Evolutionary conservation across 2,888 invertebrate species (phyloP), one percentile per base, ranked within the genome.

Genomic region (Panorpa germanica): DNA sequence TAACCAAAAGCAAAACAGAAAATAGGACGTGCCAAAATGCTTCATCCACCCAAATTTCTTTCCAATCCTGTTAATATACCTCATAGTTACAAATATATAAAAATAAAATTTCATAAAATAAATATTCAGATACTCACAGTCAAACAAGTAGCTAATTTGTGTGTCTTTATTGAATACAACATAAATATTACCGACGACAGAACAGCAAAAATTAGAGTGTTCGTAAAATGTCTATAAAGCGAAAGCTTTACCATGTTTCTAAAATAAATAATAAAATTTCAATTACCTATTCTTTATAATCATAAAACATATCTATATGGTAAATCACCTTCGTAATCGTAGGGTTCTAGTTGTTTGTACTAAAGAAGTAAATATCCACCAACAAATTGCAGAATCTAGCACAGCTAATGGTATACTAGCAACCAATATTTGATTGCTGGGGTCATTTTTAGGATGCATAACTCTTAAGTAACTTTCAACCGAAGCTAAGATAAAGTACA

Each of bases 21-120:
- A 95, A 93, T 33, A 91, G 60, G 19, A 91, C 66, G 54, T 90
- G 91, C 93, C 93, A 93, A 53, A 83, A 93, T 3, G 86, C 91
- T 39, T 86, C 83, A 49, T 93, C 90, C 44, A 93, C 57, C 93
- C 93, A 95, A 39, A 86, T 63, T 45, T 82, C 76, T 45, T 76
- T 78, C 91, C 91, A 93, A 38, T 80, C 76, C 72, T 75, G 43
- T 3, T 38, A 37, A 22, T 13, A 34, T 12, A 28, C 30, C n/a
- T 14, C 7, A 3, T 20, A 22, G 22, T 5, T 17, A 31, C 24
- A 33, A 34, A 29, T 21, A 31, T 4, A 32, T 22, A 27, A 10
- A 19, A 17, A 25, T 8, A 25, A 17, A 6, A 11, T 16, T n/a
- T 8, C 5, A 30, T 3, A 23, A 19, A 4, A 2, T n/a, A 29